phyloP scores from a whole-genome alignment of 1,140 invertebrate genomes.

The Eumaeus atala region DNA sequence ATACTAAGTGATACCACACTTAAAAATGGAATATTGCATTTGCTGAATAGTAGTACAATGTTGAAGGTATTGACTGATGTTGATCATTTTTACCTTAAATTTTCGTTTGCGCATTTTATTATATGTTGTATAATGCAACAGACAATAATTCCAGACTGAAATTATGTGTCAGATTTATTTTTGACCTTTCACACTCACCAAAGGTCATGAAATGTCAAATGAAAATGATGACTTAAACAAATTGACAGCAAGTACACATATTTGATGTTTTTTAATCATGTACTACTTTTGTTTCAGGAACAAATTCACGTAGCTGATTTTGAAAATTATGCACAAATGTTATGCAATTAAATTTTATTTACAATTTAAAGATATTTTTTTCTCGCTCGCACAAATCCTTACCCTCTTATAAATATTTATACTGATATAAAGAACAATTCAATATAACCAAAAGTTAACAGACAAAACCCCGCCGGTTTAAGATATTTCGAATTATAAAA shows the following conservation, averaged over 20 bases:
- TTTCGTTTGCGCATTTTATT: no score
- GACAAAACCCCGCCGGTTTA: no score
- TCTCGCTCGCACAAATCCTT: no score
- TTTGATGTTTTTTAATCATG: neutral
- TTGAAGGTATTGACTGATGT: conserved; percentile 53
- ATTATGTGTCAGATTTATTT: no score
- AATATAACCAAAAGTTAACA: no score
- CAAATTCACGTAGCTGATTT: conserved; percentile 66
- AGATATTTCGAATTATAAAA: no score
- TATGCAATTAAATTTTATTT: conserved; percentile 28
- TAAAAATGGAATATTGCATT: conserved; percentile 80
- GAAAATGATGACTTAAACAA: neutral
- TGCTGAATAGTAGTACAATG: conserved; percentile 84
- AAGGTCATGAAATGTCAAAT: neutral
- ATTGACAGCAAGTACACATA: neutral
- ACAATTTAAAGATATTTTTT: neutral
- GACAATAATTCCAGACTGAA: no score
- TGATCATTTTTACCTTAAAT: no score
- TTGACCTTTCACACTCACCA: no score
- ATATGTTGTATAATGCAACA: no score
- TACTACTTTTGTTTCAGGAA: conserved; percentile 54
- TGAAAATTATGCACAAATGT: conserved; percentile 44
- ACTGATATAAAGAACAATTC: no score
- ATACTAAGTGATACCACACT: conserved; percentile 79
- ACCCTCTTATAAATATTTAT: no score